Evolutionary conservation across 2,888 invertebrate species (phyloP), one percentile per base, ranked within the genome.

Genomic region (Seira musarum): DNA sequence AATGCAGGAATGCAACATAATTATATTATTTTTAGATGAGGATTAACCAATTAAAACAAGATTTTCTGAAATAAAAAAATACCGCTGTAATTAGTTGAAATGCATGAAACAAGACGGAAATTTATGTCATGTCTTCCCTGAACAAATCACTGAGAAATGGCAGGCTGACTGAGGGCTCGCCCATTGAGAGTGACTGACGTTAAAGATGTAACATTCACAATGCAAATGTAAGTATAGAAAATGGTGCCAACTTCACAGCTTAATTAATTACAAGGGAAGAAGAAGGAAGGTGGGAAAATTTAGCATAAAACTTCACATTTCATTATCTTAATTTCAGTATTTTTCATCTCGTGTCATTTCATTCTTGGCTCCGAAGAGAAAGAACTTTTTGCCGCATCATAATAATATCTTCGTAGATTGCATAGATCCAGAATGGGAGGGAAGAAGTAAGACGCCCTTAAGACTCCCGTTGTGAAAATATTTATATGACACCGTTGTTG

Each of bases 221-320:
- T n/a, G n/a, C n/a, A n/a, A n/a, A n/a, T n/a, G n/a, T n/a, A n/a
- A n/a, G n/a, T 40, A 15, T n/a, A 8, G 49, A 13, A 3, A 49
- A 49, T 49, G 17, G 49, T 49, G 49, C 15, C 49, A 49, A 49
- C 6, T 49, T 2, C 49, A 30, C 49, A 49, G 17, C 15, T 49
- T n/a, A 49, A 49, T 49, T 49, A 49, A 49, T 49, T 49, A 49
- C 15, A 49, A n/a, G 15, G 49, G 15, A 49, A 30, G 15, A 49
- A 49, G 17, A 49, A 49, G 49, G 3, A 13, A 49, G 49, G 49
- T 49, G 49, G 49, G 49, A 49, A 49, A 13, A n/a, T 49, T 49
- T 49, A 13, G 49, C 49, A 49, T 49, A n/a, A 49, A 49, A 49
- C 49, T 49, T 49, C 49, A n/a, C 49, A 49, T 49, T 49, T 49